These are phyloP conservation scores for Caenorhabditis doughertyi DNA, from an alignment of 2,888 invertebrate species.

Conservation along the genomic window DNA sequence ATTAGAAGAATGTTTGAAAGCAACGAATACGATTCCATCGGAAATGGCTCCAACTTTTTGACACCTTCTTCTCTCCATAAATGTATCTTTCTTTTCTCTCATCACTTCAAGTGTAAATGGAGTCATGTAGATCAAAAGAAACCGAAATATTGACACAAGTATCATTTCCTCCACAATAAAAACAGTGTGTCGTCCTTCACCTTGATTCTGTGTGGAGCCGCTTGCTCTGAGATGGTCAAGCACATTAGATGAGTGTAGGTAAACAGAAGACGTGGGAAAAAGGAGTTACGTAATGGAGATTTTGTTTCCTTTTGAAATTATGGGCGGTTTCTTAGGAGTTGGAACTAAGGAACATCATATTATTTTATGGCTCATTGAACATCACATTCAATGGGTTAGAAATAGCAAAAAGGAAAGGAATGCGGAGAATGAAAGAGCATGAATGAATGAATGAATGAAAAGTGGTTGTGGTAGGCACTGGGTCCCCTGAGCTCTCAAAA, in stretches of 20 bases:
- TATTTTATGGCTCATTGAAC: constrained; percentile 42
- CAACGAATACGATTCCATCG: not conserved
- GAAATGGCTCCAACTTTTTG: constrained; percentile 1
- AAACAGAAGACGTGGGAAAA: constrained; percentile 45
- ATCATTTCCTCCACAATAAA: constrained; percentile 58
- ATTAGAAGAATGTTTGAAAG: constrained; percentile 1
- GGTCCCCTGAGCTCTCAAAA: constrained; percentile 11
- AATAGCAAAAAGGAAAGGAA: constrained; percentile 20
- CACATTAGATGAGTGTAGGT: constrained; percentile 44
- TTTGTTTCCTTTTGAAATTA: constrained; percentile 16
- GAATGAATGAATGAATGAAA: constrained; percentile 47
- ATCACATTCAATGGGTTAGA: constrained; percentile 1
- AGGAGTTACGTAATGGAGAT: constrained; percentile 31
- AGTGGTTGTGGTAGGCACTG: constrained; percentile 10
- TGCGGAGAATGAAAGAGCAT: constrained; percentile 29
- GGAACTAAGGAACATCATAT: constrained; percentile 21
- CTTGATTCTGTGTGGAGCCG: not conserved
- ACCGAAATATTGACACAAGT: constrained; percentile 54
- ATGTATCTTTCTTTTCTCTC: constrained; percentile 41
- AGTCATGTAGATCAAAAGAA: constrained; percentile 37
- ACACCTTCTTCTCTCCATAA: constrained; percentile 29
- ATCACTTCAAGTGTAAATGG: constrained; percentile 51
- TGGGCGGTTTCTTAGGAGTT: constrained; percentile 6
- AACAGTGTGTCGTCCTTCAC: constrained; percentile 30
- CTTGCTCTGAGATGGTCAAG: constrained; percentile 42